Conservation (phyloP, 1,140 invertebrate species). For the Pemphigus obesinymphae region DNA sequence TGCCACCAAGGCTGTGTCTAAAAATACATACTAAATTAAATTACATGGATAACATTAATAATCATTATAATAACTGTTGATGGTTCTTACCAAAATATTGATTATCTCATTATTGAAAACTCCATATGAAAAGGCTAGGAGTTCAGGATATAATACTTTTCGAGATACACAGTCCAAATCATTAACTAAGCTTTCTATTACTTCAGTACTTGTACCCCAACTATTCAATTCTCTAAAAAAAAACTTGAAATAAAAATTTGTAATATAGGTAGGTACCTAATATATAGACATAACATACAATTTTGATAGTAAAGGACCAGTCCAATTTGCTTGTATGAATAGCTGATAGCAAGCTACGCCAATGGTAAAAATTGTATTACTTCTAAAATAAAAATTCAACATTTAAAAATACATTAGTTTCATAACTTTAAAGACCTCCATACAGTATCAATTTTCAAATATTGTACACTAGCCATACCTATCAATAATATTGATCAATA, state of each 20-base stretch:
- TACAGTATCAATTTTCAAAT: too few relatives aligned
- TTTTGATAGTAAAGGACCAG: constrained; percentile 58
- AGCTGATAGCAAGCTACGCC: constrained; percentile 58
- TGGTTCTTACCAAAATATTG: background rate
- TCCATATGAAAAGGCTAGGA: constrained; percentile 1
- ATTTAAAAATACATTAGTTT: too few relatives aligned
- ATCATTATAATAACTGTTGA: background rate
- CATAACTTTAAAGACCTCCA: too few relatives aligned
- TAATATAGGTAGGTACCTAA: constrained; percentile 28
- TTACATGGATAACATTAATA: constrained; percentile 50
- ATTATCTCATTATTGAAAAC: constrained; percentile 24
- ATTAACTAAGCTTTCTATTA: constrained; percentile 49
- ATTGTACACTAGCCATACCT: too few relatives aligned
- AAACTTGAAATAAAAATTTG: constrained; percentile 39
- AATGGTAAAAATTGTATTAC: constrained; percentile 7
- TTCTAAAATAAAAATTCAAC: constrained; percentile 1
- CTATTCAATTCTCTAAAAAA: constrained; percentile 41
- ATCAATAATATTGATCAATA: too few relatives aligned
- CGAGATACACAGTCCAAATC: constrained; percentile 47
- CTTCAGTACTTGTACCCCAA: constrained; percentile 44
- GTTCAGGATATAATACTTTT: constrained; percentile 49
- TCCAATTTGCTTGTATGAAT: constrained; percentile 79
- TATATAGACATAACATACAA: constrained; percentile 14
- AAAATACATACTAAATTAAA: constrained; percentile 49
- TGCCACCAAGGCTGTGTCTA: constrained; percentile 66